Conservation (phyloP, 2,888 invertebrate species). For the Pollenia amentaria region DNA sequence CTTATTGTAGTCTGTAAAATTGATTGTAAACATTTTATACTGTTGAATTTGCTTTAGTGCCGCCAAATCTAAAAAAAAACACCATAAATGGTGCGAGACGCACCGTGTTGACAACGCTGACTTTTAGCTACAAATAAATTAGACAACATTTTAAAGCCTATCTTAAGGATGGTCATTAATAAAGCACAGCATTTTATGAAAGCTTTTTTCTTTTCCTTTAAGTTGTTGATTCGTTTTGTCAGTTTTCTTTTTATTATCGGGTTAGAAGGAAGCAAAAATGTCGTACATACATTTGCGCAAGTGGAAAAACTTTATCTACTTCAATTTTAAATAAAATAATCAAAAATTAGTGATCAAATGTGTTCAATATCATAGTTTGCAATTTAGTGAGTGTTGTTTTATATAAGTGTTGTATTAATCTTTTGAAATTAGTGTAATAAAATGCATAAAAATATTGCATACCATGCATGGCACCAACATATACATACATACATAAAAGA, state of each 20-base stretch:
- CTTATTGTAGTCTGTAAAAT: too few species aligned
- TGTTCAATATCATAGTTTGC: too few species aligned
- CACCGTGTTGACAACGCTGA: too few species aligned
- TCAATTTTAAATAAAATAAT: neutral
- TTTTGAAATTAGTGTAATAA: too few species aligned
- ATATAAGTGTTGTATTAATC: neutral
- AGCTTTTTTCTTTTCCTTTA: neutral
- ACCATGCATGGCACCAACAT: neutral
- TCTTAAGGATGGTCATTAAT: conserved; percentile 1
- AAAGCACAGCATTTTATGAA: neutral
- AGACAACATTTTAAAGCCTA: neutral
- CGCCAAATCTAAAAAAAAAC: too few species aligned
- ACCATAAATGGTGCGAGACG: too few species aligned
- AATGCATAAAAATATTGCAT: neutral
- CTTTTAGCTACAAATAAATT: too few species aligned
- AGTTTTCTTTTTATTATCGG: neutral
- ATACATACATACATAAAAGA: neutral
- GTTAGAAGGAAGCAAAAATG: neutral
- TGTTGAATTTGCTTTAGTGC: too few species aligned
- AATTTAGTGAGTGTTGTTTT: neutral
- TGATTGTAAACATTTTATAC: too few species aligned
- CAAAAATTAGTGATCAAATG: neutral
- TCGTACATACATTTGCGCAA: too few species aligned
- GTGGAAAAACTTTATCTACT: too few species aligned
- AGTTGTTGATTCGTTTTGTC: neutral